These are phyloP conservation scores for Ceratosolen fusciceps DNA, from an alignment of 1,140 invertebrate genomes.

Conservation along the genomic window DNA sequence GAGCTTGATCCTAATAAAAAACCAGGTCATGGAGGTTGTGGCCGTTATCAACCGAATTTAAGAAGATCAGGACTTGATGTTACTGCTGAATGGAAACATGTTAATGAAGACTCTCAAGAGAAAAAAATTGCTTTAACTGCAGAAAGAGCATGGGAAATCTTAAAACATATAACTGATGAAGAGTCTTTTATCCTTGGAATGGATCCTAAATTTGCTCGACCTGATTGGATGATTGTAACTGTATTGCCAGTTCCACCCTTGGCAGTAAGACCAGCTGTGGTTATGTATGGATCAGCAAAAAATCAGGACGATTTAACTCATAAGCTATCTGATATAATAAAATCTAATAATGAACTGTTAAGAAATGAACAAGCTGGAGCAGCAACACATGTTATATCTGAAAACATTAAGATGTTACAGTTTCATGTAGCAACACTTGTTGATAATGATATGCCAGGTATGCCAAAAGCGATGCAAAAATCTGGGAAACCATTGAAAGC, in stretches of 20 bases:
- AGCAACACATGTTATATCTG: conserved; percentile 95
- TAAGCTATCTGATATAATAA: conserved; percentile 98
- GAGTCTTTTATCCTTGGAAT: conserved; percentile 96
- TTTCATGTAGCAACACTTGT: conserved; percentile 98
- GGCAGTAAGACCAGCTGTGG: conserved; percentile 93
- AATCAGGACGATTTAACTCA: conserved; percentile 99
- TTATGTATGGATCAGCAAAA: conserved; percentile 98
- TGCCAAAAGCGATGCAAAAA: conserved; percentile 98
- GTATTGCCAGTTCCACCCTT: conserved; percentile 97
- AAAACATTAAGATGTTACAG: conserved; percentile 98
- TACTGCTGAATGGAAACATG: conserved; percentile 97
- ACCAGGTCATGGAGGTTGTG: conserved; percentile 95
- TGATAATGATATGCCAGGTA: conserved; percentile 98
- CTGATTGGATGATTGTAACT: conserved; percentile 99
- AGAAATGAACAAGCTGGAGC: conserved; percentile 97
- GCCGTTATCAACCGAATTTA: conserved; percentile 96
- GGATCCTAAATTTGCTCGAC: conserved; percentile 95
- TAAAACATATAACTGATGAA: conserved; percentile 98
- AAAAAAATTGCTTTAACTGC: conserved; percentile 94
- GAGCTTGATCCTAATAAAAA: conserved; percentile 77
- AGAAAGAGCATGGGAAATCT: conserved; percentile 95
- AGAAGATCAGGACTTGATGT: conserved; percentile 91
- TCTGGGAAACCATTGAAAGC: conserved; percentile 98
- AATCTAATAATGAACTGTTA: conserved; percentile 96
- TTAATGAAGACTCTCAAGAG: conserved; percentile 98